Percentiles rank a stretch among this genome's conserved stretches.
Evolutionary conservation across 2,888 invertebrate species (phyloP).

Genomic region (Apamea anceps): DNA sequence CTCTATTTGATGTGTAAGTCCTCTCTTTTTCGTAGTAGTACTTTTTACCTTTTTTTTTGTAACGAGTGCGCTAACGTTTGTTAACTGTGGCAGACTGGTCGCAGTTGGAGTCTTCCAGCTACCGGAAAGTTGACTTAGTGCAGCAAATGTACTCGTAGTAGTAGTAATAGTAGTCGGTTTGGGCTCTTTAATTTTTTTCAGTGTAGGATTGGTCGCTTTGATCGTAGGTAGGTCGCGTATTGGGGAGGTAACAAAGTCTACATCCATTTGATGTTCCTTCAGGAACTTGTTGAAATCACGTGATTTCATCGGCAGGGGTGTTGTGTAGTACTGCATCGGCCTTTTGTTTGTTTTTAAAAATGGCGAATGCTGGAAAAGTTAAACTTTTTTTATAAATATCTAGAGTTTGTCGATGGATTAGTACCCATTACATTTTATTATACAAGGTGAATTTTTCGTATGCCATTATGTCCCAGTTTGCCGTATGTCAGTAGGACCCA

Average conservation of each 20-base stretch:
- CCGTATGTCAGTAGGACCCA: too few relatives aligned
- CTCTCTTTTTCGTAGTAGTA: too few relatives aligned
- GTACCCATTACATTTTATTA: not conserved
- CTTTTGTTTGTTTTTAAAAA: conserved; percentile 70
- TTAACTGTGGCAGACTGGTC: not conserved
- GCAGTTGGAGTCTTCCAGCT: not conserved
- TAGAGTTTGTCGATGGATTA: not conserved
- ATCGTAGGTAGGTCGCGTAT: conserved; percentile 55
- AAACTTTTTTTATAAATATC: conserved; percentile 18
- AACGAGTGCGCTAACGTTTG: fast-evolving
- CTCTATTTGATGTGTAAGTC: not conserved
- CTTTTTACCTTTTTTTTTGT: too few relatives aligned
- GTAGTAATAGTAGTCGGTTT: not conserved
- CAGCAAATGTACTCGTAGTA: not conserved
- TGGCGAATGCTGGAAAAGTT: conserved; percentile 61
- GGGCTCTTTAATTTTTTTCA: not conserved
- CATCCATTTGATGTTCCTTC: conserved; percentile 76
- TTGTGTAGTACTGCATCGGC: conserved; percentile 79
- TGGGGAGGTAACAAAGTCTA: conserved; percentile 76
- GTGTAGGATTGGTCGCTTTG: not conserved
- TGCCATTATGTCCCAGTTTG: too few relatives aligned
- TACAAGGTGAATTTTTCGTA: too few relatives aligned
- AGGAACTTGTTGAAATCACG: conserved; percentile 79
- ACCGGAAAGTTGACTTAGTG: fast-evolving
- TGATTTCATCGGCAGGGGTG: conserved; percentile 80